phyloP scores from a whole-genome alignment of 1,140 invertebrate genomes.

The Reticulitermes speratus region DNA sequence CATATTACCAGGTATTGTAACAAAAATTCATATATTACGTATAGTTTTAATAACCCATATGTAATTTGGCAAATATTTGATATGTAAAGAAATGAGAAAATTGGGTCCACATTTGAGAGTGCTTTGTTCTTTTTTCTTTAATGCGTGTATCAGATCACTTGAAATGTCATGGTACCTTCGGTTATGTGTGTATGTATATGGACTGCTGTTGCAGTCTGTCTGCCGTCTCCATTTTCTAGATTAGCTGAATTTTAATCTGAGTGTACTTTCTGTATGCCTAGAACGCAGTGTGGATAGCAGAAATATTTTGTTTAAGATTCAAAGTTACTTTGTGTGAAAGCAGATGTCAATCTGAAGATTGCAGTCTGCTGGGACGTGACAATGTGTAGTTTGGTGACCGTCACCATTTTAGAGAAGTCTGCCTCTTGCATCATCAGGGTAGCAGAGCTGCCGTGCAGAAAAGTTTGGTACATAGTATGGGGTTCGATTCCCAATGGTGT shows the following conservation, averaged over 20 bases:
- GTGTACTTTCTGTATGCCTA: background rate
- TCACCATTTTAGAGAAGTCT: too few species aligned
- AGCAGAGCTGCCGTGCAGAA: too few species aligned
- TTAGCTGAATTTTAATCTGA: background rate
- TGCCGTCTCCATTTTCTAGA: background rate
- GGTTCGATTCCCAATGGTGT: too few species aligned
- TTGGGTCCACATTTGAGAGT: slow-evolving; percentile 27
- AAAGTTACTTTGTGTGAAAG: background rate
- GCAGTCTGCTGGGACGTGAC: too few species aligned
- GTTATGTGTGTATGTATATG: slow-evolving; percentile 5
- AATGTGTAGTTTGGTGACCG: too few species aligned
- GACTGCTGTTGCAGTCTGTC: background rate
- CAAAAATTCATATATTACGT: slow-evolving; percentile 21
- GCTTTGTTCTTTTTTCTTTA: slow-evolving; percentile 21
- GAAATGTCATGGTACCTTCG: background rate
- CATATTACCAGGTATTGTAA: slow-evolving; percentile 29
- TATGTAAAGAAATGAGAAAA: slow-evolving; percentile 1
- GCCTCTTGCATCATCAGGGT: too few species aligned
- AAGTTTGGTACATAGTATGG: too few species aligned
- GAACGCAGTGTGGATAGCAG: background rate
- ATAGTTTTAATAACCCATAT: slow-evolving; percentile 2
- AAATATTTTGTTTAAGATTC: background rate
- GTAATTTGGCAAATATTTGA: background rate
- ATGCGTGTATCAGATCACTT: slow-evolving; percentile 6
- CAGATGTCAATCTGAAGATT: background rate